Evolutionary conservation across 2,888 invertebrate genomes (phyloP).

Genomic region (Himalopsyche japonica): DNA sequence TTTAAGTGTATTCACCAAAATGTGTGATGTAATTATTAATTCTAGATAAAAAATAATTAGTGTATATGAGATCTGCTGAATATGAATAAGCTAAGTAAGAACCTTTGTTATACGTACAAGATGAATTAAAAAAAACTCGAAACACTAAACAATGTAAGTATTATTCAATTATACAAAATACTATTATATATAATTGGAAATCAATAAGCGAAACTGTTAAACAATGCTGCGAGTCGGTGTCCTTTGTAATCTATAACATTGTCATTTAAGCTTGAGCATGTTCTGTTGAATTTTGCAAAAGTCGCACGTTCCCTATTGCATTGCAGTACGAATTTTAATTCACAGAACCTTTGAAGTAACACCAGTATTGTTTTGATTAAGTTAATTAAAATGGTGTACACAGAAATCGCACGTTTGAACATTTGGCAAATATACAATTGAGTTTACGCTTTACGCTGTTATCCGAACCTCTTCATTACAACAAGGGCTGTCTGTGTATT

Average conservation of each 20-base stretch:
- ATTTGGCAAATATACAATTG: conserved; percentile 11
- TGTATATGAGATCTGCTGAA: no score
- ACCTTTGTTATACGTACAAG: no score
- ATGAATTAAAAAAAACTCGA: no score
- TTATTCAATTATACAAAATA: no score
- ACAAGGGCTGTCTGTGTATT: neutral
- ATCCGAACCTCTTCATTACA: conserved; percentile 7
- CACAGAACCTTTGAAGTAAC: neutral
- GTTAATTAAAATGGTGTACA: conserved; percentile 22
- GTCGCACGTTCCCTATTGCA: neutral
- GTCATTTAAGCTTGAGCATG: neutral
- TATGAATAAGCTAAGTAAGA: no score
- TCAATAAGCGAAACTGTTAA: no score
- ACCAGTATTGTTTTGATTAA: conserved; percentile 24
- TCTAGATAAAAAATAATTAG: no score
- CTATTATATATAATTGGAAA: no score
- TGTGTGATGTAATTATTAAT: no score
- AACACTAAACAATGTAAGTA: no score
- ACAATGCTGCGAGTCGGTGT: no score
- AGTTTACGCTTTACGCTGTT: neutral
- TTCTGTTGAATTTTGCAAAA: neutral
- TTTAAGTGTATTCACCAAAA: no score
- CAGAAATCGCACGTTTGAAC: conserved; percentile 9
- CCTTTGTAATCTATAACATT: neutral
- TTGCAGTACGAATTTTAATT: neutral